Percentiles rank a stretch among this genome's conserved stretches.
Evolutionary conservation across 2,797 vertebrate genomes (phyloP).

Genomic region (Sebastes trivittatus): DNA sequence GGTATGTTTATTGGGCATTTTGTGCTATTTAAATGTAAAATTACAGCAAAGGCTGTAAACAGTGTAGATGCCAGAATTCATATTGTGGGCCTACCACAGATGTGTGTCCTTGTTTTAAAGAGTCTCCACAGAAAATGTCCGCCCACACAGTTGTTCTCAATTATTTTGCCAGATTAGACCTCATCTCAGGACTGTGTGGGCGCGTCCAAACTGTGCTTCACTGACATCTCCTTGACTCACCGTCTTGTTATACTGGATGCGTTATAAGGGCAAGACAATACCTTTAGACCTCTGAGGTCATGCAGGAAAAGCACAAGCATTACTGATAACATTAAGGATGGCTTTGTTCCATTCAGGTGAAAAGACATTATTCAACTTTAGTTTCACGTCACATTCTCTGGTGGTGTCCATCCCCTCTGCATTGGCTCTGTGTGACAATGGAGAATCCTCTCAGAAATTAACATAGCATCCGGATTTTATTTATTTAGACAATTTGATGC

Average conservation of each 20-base stretch:
- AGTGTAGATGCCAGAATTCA: neutral
- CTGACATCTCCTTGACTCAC: conserved; percentile 18
- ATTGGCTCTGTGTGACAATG: neutral
- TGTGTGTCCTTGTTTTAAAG: neutral
- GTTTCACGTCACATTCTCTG: neutral
- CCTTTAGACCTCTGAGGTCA: neutral
- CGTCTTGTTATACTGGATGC: neutral
- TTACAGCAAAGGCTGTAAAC: neutral
- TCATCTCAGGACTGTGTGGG: conserved; percentile 30
- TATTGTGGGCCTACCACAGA: neutral
- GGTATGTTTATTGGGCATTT: neutral
- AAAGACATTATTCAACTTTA: neutral
- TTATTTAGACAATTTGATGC: neutral
- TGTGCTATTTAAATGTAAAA: neutral
- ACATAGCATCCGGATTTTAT: neutral
- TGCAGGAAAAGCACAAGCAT: neutral
- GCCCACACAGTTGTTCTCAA: conserved; percentile 6
- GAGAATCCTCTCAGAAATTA: neutral
- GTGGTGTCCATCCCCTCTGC: neutral
- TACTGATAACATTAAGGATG: neutral
- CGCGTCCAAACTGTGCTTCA: neutral
- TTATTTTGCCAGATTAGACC: conserved; percentile 23
- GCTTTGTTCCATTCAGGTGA: neutral
- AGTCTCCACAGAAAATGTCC: neutral
- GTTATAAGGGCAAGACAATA: neutral